Percentiles rank a stretch among this genome's conserved stretches.
Evolutionary conservation across 2,888 invertebrate species (phyloP).

Genomic region (Miltochrista miniata): DNA sequence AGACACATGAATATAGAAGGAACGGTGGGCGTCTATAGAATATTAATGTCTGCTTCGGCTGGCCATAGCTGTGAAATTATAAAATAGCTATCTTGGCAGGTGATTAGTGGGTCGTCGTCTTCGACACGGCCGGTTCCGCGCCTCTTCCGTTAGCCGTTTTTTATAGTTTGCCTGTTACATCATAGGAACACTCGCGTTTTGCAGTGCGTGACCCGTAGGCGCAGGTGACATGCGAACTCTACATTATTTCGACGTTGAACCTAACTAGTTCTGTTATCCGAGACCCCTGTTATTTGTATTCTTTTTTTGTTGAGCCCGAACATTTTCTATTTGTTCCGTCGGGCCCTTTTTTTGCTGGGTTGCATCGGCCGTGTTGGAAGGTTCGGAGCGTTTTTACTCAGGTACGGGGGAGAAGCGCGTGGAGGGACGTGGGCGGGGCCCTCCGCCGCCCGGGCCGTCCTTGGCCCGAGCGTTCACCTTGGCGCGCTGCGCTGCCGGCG

Average conservation of each 20-base stretch:
- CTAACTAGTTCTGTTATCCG: slow-evolving; percentile 72
- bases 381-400: slow-evolving; percentile 75
- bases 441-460: slow-evolving; percentile 77
- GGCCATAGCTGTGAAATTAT: slow-evolving; percentile 50
- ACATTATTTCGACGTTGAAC: slow-evolving; percentile 61
- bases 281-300: slow-evolving; percentile 72
- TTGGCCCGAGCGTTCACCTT: slow-evolving; percentile 83
- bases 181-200: slow-evolving; percentile 57
- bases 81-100: slow-evolving; percentile 50
- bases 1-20: slow-evolving; percentile 59
- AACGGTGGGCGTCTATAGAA: slow-evolving; percentile 48
- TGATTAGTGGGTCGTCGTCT: slow-evolving; percentile 56
- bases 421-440: slow-evolving; percentile 52
- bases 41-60: slow-evolving; percentile 42
- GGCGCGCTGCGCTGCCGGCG: slow-evolving; percentile 75
- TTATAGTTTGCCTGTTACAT: slow-evolving; percentile 69
- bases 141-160: slow-evolving; percentile 72
- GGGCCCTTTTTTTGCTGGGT: slow-evolving; percentile 79
- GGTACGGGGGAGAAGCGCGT: slow-evolving; percentile 50
- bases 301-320: slow-evolving; percentile 58
- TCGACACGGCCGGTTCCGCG: slow-evolving; percentile 62
- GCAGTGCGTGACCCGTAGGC: slow-evolving; percentile 68
- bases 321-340: slow-evolving; percentile 81
- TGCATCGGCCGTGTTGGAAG: slow-evolving; percentile 71
- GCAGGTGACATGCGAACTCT: slow-evolving; percentile 76